Conservation (phyloP, 1,140 invertebrate genomes). For the Apis cerana region DNA sequence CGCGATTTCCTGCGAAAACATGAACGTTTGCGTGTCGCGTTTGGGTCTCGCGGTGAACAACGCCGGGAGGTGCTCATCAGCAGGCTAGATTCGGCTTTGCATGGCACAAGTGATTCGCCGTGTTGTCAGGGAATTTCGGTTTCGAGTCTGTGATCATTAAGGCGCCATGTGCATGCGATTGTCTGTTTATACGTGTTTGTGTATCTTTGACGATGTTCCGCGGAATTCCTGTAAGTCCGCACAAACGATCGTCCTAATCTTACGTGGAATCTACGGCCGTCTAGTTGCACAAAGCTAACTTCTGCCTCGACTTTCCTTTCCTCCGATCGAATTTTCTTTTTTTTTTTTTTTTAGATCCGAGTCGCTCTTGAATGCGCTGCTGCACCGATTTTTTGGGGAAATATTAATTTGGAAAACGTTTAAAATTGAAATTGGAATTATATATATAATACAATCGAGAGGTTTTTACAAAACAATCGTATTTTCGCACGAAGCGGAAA, state of each 20-base stretch:
- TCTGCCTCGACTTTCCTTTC: background rate
- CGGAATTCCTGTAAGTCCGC: constrained; percentile 31
- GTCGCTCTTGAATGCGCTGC: background rate
- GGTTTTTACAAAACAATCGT: too few species aligned
- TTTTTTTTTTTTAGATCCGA: too few species aligned
- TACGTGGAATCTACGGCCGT: constrained; percentile 31
- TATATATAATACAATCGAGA: too few species aligned
- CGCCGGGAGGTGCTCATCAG: constrained; percentile 45
- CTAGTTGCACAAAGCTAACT: constrained; percentile 39
- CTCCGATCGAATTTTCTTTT: constrained; percentile 23
- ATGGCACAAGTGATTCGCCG: constrained; percentile 39
- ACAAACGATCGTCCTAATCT: constrained; percentile 55
- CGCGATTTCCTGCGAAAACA: constrained; percentile 40
- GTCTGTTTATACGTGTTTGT: too few species aligned
- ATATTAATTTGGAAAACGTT: background rate
- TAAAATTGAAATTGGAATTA: background rate
- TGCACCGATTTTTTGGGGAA: too few species aligned
- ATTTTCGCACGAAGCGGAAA: too few species aligned
- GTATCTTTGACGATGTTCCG: constrained; percentile 34
- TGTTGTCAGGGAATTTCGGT: constrained; percentile 47
- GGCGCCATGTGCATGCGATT: background rate
- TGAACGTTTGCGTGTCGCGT: constrained; percentile 35
- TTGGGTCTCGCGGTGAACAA: constrained; percentile 4
- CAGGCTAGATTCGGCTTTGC: constrained; percentile 40
- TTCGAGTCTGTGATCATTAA: constrained; percentile 47